Percentiles rank a stretch among this genome's conserved stretches.
phyloP scores from a whole-genome alignment of 1,140 invertebrate genomes.

The Dendroctonus valens region DNA sequence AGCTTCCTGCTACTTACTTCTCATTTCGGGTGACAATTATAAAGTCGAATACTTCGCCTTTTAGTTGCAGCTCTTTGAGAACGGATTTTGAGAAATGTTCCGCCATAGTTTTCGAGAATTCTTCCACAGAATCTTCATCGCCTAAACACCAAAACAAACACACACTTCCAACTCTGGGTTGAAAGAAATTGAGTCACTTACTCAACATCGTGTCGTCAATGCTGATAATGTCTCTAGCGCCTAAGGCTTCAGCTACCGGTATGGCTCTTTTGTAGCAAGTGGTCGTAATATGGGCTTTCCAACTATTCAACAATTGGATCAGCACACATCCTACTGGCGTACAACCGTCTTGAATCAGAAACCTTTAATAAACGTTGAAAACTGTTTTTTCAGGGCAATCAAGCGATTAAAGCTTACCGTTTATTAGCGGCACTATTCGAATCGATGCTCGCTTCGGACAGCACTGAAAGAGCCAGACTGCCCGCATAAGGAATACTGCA shows the following conservation, averaged over 20 bases:
- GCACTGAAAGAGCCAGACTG: conserved; percentile 64
- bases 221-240: conserved; percentile 57
- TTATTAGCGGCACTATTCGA: conserved; percentile 58
- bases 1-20: conserved; percentile 12
- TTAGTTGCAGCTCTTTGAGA: conserved; percentile 42
- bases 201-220: conserved; percentile 6
- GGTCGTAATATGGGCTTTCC: conserved; percentile 62
- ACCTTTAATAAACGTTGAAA: conserved; percentile 51
- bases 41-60: conserved; percentile 52
- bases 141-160: conserved; percentile 38
- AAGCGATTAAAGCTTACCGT: conserved; percentile 51
- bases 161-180: neutral
- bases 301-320: conserved; percentile 67
- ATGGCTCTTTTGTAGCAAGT: conserved; percentile 56
- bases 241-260: conserved; percentile 57
- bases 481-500: conserved; percentile 71
- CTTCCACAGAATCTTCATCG: neutral
- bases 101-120: neutral
- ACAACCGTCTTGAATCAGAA: conserved; percentile 68
- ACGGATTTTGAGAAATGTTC: conserved; percentile 29
- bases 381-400: conserved; percentile 5
- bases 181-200: neutral
- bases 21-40: conserved; percentile 41
- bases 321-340: conserved; percentile 71
- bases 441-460: conserved; percentile 58